Evolutionary conservation across 2,113 vertebrate species (phyloP), one percentile per base, ranked within the genome.

Genomic region (Nothoprocta pentlandii): DNA sequence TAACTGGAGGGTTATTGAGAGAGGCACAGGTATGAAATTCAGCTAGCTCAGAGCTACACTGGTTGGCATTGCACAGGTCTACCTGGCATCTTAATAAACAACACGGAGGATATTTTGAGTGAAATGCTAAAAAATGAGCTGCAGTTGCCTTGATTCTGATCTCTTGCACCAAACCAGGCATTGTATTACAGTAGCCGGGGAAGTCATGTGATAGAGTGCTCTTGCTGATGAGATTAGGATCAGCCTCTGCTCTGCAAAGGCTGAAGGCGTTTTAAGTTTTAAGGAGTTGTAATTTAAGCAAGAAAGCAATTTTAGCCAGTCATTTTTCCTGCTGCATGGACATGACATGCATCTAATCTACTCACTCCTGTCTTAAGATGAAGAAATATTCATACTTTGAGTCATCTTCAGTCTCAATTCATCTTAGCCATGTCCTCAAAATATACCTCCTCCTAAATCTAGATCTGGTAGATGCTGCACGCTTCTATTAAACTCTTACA

Each of bases 401-500:
- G 67, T 85, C 73, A 71, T 69, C 81, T 85, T 66, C n/a, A 10
- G 42, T 36, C 67, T 83, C n/a, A 89, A 67, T 54, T 88, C 3
- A 8, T 76, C 62, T 87, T 77, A 44, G 46, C 80, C 76, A 63
- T 39, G 78, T 59, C 0, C 0, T 58, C 67, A 86, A 66, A 91
- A 82, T 6, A 88, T 7, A 92, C 6, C 59, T 81, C 83, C 80
- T 88, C 61, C 79, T 74, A 75, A 81, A 91, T 71, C 79, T 74
- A 71, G 80, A 91, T 69, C 75, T 81, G 46, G 75, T 71, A 91
- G 78, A 81, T 87, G 36, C 32, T 53, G 67, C 41, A 30, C 64
- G 66, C 68, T 32, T 92, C 85, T 93, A 94, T 75, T 49, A 95
- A 78, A 66, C 19, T 20, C 66, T 92, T 93, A 34, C 39, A 94